Evolutionary conservation across 2,888 invertebrate species (phyloP).

Genomic region (Macaria liturata): DNA sequence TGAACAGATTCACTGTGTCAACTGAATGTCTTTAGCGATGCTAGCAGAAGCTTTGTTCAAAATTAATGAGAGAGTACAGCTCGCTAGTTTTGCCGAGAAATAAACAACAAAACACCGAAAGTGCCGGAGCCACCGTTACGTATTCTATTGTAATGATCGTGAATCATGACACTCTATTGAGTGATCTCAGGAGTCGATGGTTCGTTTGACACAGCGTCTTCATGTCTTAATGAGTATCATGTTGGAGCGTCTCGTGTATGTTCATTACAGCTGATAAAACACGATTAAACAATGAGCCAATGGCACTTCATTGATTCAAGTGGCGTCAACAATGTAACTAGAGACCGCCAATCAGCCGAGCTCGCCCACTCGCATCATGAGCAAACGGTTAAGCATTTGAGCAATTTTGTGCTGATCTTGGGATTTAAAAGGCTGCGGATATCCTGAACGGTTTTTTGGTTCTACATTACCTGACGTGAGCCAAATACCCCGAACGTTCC

Average conservation of each 20-base stretch:
- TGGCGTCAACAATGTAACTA: constrained; percentile 69
- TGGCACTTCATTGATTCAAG: constrained; percentile 77
- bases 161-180: constrained; percentile 11
- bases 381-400: constrained; percentile 28
- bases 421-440: constrained; percentile 23
- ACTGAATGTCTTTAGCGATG: not conserved
- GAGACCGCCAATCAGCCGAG: constrained; percentile 65
- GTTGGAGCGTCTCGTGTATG: constrained; percentile 38
- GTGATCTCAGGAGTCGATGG: constrained; percentile 26
- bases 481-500: no score
- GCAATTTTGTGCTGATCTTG: constrained; percentile 33
- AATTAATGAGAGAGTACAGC: no score
- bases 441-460: constrained; percentile 12
- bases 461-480: no score
- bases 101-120: no score
- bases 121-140: no score
- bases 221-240: constrained; percentile 45
- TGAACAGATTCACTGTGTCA: not conserved
- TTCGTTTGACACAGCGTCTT: constrained; percentile 41
- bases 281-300: constrained; percentile 78
- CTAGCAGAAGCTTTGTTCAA: no score
- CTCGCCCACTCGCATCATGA: constrained; percentile 26
- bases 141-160: not conserved
- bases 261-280: constrained; percentile 76
- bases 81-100: no score